Conservation (phyloP, 2,888 invertebrate species). For the Drosophila paracracens region DNA sequence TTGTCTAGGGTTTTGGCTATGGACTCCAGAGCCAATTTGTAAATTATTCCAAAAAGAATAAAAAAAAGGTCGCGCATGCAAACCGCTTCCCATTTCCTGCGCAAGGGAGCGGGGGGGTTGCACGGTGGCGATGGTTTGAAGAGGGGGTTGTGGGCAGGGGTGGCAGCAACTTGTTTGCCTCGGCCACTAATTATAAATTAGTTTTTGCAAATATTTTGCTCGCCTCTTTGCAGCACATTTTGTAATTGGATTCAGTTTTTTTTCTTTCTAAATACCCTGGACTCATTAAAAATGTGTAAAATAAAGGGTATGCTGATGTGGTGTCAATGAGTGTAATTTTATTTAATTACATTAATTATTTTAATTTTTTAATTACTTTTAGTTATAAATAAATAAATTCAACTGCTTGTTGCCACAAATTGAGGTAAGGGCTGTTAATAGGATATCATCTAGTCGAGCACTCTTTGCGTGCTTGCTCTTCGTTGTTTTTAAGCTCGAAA, state of each 20-base stretch:
- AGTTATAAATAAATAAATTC: background rate
- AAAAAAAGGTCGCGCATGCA: slow-evolving; percentile 73
- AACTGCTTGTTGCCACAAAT: background rate
- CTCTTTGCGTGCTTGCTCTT: background rate
- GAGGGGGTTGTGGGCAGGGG: background rate
- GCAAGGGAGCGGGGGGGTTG: no score
- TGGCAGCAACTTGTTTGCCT: slow-evolving; percentile 34
- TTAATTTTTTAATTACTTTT: no score
- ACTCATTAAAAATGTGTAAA: background rate
- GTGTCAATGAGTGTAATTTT: no score
- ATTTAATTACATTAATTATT: no score
- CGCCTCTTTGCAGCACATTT: slow-evolving; percentile 48
- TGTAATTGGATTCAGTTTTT: slow-evolving; percentile 24
- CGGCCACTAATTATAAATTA: slow-evolving; percentile 73
- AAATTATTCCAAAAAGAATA: slow-evolving; percentile 51
- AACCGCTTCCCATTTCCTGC: slow-evolving; percentile 66
- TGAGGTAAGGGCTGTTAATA: background rate
- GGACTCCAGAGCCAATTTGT: slow-evolving; percentile 67
- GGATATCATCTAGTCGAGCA: background rate
- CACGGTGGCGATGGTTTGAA: background rate
- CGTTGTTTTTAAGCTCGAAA: background rate
- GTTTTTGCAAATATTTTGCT: slow-evolving; percentile 75
- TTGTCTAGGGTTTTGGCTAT: slow-evolving; percentile 18
- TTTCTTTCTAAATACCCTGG: background rate
- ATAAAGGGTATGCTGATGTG: background rate